Evolutionary conservation across 30 jellyfish, hydroid and myxozoan species (phyloP), one percentile per base, ranked within the genome.

Genomic region (Aurelia aurita complex sp. Pacific): DNA sequence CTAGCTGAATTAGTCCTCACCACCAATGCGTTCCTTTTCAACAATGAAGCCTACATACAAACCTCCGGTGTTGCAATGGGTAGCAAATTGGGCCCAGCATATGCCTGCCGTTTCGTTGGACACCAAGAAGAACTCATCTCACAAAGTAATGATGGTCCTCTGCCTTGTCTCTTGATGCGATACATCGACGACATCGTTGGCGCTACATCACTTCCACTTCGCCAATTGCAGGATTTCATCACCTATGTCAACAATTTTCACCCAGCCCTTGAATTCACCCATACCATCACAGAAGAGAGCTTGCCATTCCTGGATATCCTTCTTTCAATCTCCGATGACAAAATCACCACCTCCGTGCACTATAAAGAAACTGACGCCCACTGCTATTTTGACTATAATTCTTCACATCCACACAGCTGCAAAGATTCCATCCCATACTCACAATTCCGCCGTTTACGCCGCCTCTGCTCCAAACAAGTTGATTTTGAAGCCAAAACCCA

Each of bases 121-220:
- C 53, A 75, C 74, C 85, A 75, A 54, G 72, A 75, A 51, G 32
- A 75, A n/a, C 85, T 53, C 10, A 59, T 59, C 57, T 51, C 10
- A 3, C 18, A 53, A 43, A 11, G 53, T 10, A 64, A 75, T 18
- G 23, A 29, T 59, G 74, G 76, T 42, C 64, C 81, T 6, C 5
- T 1, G 0, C 81, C 81, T 16, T 70, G 64, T 40, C 64, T 70
- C 5, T 16, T 70, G 13, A 33, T 10, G 3, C 81, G 85, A 11
- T 75, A 75, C 77, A 75, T 59, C 6, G 85, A 75, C 85, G 85
- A 75, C 57, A 43, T 75, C 18, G 51, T 59, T 54, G 85, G 85
- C 53, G 75, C 75, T 17, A 75, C 85, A 10, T 51, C 85, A 12
- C 38, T 72, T 4, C 75, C 72, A 3, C 40, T 53, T 4, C 53